Evolutionary conservation across 2,113 vertebrate genomes (phyloP), one percentile per base, ranked within the genome.

Genomic region (Micronycteris hirsuta): DNA sequence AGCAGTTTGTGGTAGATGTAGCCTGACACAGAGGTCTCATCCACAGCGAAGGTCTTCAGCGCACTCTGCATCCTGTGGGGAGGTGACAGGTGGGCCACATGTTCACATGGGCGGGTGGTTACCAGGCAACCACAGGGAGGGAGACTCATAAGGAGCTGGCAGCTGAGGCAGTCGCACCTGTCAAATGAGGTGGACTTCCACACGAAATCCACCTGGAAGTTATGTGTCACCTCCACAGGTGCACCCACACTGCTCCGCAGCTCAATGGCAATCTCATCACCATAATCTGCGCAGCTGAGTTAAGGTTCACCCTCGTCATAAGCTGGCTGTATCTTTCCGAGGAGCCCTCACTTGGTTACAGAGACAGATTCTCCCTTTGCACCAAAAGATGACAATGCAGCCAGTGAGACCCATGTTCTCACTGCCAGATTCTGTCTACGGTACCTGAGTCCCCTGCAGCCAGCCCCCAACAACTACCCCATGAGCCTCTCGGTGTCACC

Each of bases 101-200:
- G 38, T 17, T 63, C 38, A 83, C 15, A 13, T 61, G 38, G 26
- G 16, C 56, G 31, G 54, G 80, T 45, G 80, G 38, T 61, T 31
- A 83, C 56, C 56, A 83, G 56, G 38, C 54, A 7, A 11, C 1
- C n/a, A 16, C 1, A 17, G 4, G 49, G 33, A 0, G 2, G 7
- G 19, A 45, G 17, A 31, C 28, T 70, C 63, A 15, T 14, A 1
- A 41, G 12, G 68, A 68, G 16, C 33, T 15, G 73, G 5, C 2
- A 11, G 31, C 0, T 1, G 4, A 45, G 31, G 56, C 1, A 2
- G 56, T 91, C 96, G 0, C 97, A 99, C 99, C 99, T 99, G 98
- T 99, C 99, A 96, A 99, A 99, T 0, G 99, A 99, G n/a, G 99
- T 99, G 0, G 99, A 99, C 93, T 99, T 99, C 99, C 99, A 99